Evolutionary conservation across 35 echinoderm and acorn worm species (phyloP).

Genomic region (Ophioderma brevispina): DNA sequence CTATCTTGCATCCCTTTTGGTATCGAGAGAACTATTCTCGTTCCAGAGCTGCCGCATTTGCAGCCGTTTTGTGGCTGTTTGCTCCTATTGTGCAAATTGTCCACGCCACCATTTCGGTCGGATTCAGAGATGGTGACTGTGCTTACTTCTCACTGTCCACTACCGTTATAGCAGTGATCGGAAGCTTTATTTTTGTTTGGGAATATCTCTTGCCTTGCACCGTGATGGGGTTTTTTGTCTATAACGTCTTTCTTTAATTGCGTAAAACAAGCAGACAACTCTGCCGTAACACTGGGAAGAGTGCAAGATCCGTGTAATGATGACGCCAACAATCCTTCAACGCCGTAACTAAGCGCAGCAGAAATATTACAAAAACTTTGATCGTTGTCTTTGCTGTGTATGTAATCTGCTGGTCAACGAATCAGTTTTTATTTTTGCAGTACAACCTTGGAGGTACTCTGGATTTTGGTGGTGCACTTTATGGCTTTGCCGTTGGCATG

Average conservation of each 20-base stretch:
- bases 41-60: neutral
- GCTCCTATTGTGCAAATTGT: slow-evolving; percentile 46
- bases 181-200: slow-evolving; percentile 57
- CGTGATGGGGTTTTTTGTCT: slow-evolving; percentile 69
- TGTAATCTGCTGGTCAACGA: slow-evolving; percentile 87
- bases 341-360: neutral
- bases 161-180: neutral
- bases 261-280: neutral
- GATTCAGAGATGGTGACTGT: neutral
- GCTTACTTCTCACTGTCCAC: neutral
- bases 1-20: slow-evolving; percentile 60
- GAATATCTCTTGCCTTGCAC: slow-evolving; percentile 65
- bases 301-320: neutral
- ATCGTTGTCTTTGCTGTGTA: slow-evolving; percentile 49
- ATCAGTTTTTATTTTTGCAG: slow-evolving; percentile 78
- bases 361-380: slow-evolving; percentile 22
- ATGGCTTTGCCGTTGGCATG: slow-evolving; percentile 48
- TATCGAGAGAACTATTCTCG: slow-evolving; percentile 42
- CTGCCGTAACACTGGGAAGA: neutral
- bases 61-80: slow-evolving; percentile 35
- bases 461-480: slow-evolving; percentile 41
- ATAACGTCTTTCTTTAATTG: slow-evolving; percentile 39
- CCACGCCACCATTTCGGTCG: neutral
- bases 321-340: neutral
- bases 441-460: slow-evolving; percentile 69